Evolutionary conservation across 2,797 vertebrate species (phyloP).

Genomic region (Ciconia nigra): DNA sequence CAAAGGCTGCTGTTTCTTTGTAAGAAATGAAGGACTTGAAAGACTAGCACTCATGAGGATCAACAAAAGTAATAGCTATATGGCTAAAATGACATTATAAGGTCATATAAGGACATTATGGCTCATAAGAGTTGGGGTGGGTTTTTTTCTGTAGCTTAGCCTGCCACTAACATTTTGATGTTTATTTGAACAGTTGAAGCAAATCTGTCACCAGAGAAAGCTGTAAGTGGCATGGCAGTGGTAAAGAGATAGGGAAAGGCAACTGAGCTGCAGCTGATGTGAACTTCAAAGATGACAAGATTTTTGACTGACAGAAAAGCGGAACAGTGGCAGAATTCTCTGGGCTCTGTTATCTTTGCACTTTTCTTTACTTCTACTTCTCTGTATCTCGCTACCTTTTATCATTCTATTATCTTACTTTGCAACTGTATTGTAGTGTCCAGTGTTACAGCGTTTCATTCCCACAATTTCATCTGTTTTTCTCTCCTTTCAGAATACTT

Average conservation of each 20-base stretch:
- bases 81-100: neutral
- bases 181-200: neutral
- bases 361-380: neutral
- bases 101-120: no score
- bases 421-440: neutral
- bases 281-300: neutral
- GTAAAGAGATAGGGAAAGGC: neutral
- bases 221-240: neutral
- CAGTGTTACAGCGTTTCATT: neutral
- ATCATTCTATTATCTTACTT: neutral
- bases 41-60: neutral
- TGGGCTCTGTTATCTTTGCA: neutral
- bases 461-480: neutral
- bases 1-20: neutral
- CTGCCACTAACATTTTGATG: neutral
- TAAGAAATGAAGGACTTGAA: neutral
- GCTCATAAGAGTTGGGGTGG: neutral
- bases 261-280: neutral
- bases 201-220: neutral
- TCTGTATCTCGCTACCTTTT: neutral
- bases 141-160: neutral
- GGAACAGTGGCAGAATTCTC: neutral
- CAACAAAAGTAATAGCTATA: neutral
- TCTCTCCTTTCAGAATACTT: neutral
- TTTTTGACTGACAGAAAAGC: slow-evolving; percentile 17